A percentile compares a stretch with the other conserved stretches of the same genome.
These are phyloP conservation scores for Cyanistes caeruleus DNA, from an alignment of 2,113 vertebrate species.

Conservation along the genomic window DNA sequence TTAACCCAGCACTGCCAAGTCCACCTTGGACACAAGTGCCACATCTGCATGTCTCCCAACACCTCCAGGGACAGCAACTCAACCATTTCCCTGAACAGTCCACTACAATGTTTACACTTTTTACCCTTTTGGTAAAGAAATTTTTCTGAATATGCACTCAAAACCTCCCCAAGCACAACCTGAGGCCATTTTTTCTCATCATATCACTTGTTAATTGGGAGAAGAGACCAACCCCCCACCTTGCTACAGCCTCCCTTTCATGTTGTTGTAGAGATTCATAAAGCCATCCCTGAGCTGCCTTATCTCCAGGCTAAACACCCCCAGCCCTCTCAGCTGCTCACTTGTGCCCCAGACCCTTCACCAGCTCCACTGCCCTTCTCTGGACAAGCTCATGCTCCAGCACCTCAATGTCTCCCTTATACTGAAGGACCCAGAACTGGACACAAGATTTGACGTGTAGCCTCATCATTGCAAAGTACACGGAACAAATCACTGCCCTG, in stretches of 20 bases:
- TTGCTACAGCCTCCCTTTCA: background rate
- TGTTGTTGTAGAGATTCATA: background rate
- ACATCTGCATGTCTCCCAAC: background rate
- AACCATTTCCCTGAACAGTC: background rate
- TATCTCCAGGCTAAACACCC: background rate
- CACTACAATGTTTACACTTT: background rate
- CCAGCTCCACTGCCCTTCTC: background rate
- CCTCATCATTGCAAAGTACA: background rate
- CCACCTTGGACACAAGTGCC: background rate
- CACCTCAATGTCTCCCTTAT: background rate
- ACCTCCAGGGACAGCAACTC: background rate
- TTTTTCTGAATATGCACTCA: background rate
- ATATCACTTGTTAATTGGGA: background rate
- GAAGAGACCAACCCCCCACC: background rate
- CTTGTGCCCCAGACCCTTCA: background rate
- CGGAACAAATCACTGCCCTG: rapidly evolving
- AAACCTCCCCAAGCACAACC: background rate
- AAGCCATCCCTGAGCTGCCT: background rate
- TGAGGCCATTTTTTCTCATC: background rate
- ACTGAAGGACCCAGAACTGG: background rate
- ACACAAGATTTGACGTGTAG: background rate
- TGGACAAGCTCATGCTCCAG: background rate
- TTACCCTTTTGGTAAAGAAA: background rate
- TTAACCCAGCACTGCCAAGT: background rate
- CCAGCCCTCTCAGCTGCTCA: background rate